Base-by-base conservation (phyloP, 2,797 vertebrate species). In the Microtus californicus region DNA sequence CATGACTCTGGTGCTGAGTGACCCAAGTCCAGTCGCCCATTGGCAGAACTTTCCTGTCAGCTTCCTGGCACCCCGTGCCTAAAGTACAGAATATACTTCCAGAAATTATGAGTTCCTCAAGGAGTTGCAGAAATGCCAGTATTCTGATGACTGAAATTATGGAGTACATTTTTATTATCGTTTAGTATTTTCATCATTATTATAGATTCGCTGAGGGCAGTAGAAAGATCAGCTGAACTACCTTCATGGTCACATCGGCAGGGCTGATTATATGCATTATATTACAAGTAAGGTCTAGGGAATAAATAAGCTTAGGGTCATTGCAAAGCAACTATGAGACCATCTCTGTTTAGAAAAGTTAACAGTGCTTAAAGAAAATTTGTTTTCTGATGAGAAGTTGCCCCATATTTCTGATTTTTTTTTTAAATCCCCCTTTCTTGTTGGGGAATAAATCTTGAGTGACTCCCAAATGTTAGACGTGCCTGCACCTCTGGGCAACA, bases 271-370 rank as follows among this genome's bases (percentile, higher is more conserved):
- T 76, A 82, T 48, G 5, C 5, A 80, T 73, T 25, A 76, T 56
- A 87, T 91, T 77, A 94, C 31, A 95, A 17, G 43, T 82, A 51
- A 82, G 51, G 63, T 92, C 87, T 67, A 21, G 48, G 5, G 15
- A 37, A 34, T 43, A 77, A 89, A 34, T 37, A 77, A 86, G 23
- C 13, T 43, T 19, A 0, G 45, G 25, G 4, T 34, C 73, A 29
- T 5, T 71, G 25, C 5, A 67, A 27, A 3, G 45, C 12, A 96
- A 87, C 17, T 6, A 12, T 61, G 71, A 94, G 54, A 31, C 9
- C 2, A 76, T 8, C 13, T 61, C 15, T 54, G 10, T 81, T 74
- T 17, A 71, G 40, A 87, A 97, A 96, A 94, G 27, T 43, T 90
- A 77, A 86, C 10, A 65, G 3, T 76, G 56, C 4, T 65, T 34